Conservation (phyloP, 2,797 vertebrate genomes). For the Melanotaenia maccullochi region DNA sequence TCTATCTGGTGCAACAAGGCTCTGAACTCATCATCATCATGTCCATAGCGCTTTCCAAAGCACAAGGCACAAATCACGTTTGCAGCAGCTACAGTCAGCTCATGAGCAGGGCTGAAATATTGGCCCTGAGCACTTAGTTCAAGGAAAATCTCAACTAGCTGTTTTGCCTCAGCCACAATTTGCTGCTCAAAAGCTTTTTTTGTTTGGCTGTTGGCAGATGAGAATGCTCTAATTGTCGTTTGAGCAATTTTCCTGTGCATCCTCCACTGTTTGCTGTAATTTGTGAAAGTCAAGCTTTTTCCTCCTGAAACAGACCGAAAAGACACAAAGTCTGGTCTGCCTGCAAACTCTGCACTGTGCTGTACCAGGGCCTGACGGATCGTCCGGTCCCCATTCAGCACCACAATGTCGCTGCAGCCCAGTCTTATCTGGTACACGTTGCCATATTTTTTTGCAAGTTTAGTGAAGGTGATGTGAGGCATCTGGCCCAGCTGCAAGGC, state of each 20-base stretch:
- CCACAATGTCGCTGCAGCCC: constrained; percentile 83
- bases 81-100: constrained; percentile 83
- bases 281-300: constrained; percentile 80
- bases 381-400: constrained; percentile 81
- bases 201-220: constrained; percentile 78
- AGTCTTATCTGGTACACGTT: constrained; percentile 88
- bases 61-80: constrained; percentile 88
- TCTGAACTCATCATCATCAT: constrained; percentile 83
- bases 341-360: constrained; percentile 84
- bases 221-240: constrained; percentile 83
- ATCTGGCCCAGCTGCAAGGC: constrained; percentile 88
- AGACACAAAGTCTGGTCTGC: constrained; percentile 87
- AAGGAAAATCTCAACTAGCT: constrained; percentile 78
- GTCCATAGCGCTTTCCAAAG: constrained; percentile 87
- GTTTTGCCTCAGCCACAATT: constrained; percentile 81
- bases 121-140: constrained; percentile 57
- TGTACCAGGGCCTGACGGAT: constrained; percentile 86
- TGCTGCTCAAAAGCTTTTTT: constrained; percentile 84
- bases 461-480: constrained; percentile 86
- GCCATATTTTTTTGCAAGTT: constrained; percentile 84
- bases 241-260: constrained; percentile 85
- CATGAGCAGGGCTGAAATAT: constrained; percentile 80
- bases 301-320: constrained; percentile 83
- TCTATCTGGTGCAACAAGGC: constrained; percentile 74
- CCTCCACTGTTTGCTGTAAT: constrained; percentile 84